phyloP scores from a whole-genome alignment of 2,888 invertebrate genomes.

The Drosophila niveifrons region DNA sequence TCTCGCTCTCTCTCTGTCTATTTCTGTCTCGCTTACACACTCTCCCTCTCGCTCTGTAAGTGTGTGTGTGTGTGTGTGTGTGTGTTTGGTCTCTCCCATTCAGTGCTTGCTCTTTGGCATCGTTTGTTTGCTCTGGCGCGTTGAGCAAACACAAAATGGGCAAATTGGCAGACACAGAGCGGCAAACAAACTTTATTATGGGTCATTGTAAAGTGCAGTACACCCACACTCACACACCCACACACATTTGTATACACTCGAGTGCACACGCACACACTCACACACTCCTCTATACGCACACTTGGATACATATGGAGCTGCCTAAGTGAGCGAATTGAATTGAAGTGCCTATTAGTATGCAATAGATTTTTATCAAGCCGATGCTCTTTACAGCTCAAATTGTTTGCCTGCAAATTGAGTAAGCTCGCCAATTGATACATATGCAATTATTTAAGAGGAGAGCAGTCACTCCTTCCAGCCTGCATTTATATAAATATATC shows the following conservation, averaged over 20 bases:
- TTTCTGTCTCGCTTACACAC: slow-evolving; percentile 2
- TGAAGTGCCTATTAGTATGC: slow-evolving; percentile 75
- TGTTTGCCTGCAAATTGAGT: slow-evolving; percentile 66
- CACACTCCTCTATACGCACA: slow-evolving; percentile 3
- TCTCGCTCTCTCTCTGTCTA: slow-evolving; percentile 2
- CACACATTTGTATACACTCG: slow-evolving; percentile 17
- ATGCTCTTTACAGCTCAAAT: slow-evolving; percentile 63
- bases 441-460: slow-evolving; percentile 48
- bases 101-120: slow-evolving; percentile 51
- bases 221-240: slow-evolving; percentile 23
- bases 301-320: slow-evolving; percentile 30
- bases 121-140: slow-evolving; percentile 60
- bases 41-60: slow-evolving; percentile 4
- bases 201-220: slow-evolving; percentile 70
- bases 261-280: slow-evolving; percentile 19
- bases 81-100: slow-evolving; percentile 17
- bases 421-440: slow-evolving; percentile 59
- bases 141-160: slow-evolving; percentile 66
- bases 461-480: background rate
- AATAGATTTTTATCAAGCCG: slow-evolving; percentile 74
- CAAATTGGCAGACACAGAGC: slow-evolving; percentile 73
- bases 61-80: slow-evolving; percentile 10
- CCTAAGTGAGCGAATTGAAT: slow-evolving; percentile 72
- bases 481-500: background rate
- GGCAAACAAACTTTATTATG: slow-evolving; percentile 75